Evolutionary conservation across 1,140 invertebrate genomes (phyloP).

Genomic region (Cherax destructor): DNA sequence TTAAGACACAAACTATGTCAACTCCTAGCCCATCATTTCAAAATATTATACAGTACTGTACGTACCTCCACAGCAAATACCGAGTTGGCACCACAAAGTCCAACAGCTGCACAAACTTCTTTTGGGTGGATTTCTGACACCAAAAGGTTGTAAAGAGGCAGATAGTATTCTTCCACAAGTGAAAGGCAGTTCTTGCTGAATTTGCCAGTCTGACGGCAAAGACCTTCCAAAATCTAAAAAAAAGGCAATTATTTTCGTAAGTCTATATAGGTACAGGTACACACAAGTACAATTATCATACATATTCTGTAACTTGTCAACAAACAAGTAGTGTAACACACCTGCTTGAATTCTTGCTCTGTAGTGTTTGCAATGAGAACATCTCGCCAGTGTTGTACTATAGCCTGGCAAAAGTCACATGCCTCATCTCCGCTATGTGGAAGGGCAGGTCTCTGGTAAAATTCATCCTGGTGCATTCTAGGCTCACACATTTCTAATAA

Average conservation of each 20-base stretch:
- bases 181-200: slow-evolving; percentile 77
- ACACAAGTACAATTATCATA: no score
- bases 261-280: no score
- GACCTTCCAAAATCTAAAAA: slow-evolving; percentile 81
- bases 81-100: slow-evolving; percentile 80
- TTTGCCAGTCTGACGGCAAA: slow-evolving; percentile 86
- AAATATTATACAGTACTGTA: no score
- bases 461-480: slow-evolving; percentile 40
- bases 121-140: slow-evolving; percentile 83
- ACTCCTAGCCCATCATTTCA: no score
- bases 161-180: slow-evolving; percentile 69
- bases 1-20: no score
- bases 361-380: slow-evolving; percentile 90
- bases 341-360: slow-evolving; percentile 85
- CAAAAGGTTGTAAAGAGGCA: slow-evolving; percentile 83
- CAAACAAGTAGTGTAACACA: neutral
- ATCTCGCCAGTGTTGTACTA: slow-evolving; percentile 84
- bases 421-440: slow-evolving; percentile 63
- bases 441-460: slow-evolving; percentile 24
- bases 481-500: slow-evolving; percentile 65
- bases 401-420: slow-evolving; percentile 72
- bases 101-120: slow-evolving; percentile 82
- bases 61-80: slow-evolving; percentile 71
- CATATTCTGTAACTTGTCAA: no score
- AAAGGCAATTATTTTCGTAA: neutral